Base-by-base conservation (phyloP, 2,113 vertebrate species). In the Chaetodon auriga region DNA sequence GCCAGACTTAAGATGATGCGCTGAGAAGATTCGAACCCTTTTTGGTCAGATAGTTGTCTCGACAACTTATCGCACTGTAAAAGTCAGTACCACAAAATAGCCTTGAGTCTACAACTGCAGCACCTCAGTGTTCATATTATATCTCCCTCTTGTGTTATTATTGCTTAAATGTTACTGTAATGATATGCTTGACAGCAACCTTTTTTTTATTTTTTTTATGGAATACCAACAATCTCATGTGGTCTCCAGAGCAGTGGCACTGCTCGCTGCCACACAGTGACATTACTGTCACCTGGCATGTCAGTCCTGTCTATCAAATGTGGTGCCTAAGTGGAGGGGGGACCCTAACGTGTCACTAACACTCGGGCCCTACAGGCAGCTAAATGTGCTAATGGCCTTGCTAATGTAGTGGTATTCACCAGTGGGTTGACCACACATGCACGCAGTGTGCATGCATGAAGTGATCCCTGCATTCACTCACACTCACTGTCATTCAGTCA, bases 341-440 rank as follows among this genome's bases (percentile, higher is more conserved):
- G 92, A 83, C 91, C 91, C 92, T 85, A 83, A 89, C 51, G 82
- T 94, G 94, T 95, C 94, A 94, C 93, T 93, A 94, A 90, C 88
- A 92, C 86, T 94, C 64, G 83, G 82, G 87, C 87, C 90, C 89
- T 93, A 94, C 94, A 94, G 88, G 78, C 90, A 83, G 91, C 89
- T 93, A 92, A 89, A 93, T 87, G 92, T 83, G 89, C 92, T 94
- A 92, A 95, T 94, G 93, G 95, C 89, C 90, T 86, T 77, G 87
- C 93, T 95, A 94, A 94, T 95, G 94, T 92, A 92, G 87, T 65
- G 74, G 78, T 90, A 94, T 93, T 90, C 92, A 95, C 92, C 58
- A 35, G 93, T 87, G 92, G 90, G 76, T 91, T 91, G 93, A 90
- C 85, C 90, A 90, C 66, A 87, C 76, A 74, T 60, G 62, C 87